Percentiles rank a stretch among this genome's conserved stretches.
phyloP scores from a whole-genome alignment of 2,113 vertebrate species.

The Silurus glanis region DNA sequence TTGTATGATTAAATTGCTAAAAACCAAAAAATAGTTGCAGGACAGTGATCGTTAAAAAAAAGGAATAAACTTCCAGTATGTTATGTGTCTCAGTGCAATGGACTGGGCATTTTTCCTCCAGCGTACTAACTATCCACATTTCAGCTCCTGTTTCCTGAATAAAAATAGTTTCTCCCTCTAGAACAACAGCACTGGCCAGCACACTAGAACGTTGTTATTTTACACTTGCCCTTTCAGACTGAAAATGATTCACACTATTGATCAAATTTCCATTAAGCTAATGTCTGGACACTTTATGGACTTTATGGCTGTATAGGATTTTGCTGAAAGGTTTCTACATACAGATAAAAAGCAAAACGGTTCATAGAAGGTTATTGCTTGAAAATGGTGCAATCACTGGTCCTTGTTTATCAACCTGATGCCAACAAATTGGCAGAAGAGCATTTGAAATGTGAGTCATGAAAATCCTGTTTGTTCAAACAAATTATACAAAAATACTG shows the following conservation, averaged over 20 bases:
- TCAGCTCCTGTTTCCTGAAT: conserved; percentile 21
- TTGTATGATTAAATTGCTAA: neutral
- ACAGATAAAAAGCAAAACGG: neutral
- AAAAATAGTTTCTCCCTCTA: conserved; percentile 24
- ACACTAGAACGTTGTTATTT: neutral
- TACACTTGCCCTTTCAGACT: conserved; percentile 28
- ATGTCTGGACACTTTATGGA: conserved; percentile 34
- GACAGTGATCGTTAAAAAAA: neutral
- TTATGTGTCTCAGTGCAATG: conserved; percentile 2
- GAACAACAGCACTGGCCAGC: neutral
- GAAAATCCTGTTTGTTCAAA: neutral
- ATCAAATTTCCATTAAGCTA: conserved; percentile 34
- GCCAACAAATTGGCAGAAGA: neutral
- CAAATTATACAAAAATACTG: neutral
- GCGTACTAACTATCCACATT: conserved; percentile 24
- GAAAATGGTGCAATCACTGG: neutral
- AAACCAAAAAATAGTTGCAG: neutral
- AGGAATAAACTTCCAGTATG: neutral
- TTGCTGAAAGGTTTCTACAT: conserved; percentile 35
- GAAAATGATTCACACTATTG: conserved; percentile 23
- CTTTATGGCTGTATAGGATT: conserved; percentile 17
- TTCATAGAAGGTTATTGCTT: conserved; percentile 11
- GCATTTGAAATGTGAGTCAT: neutral
- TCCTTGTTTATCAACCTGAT: neutral
- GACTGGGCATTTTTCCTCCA: conserved; percentile 13